Percentiles rank a stretch among this genome's conserved stretches.
phyloP scores from a whole-genome alignment of 2,797 vertebrate genomes.

The Anas georgica region DNA sequence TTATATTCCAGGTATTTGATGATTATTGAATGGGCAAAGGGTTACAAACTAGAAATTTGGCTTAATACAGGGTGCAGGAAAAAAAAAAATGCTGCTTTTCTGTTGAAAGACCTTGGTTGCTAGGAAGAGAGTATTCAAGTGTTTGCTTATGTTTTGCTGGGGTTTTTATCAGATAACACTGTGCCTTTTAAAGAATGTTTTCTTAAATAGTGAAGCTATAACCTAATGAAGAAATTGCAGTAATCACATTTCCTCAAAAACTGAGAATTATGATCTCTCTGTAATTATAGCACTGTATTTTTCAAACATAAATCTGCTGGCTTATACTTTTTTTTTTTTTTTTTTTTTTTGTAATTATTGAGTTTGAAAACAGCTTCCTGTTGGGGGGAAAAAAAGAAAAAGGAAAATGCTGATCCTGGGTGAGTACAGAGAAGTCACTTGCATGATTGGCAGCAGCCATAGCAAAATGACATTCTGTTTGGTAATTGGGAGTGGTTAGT shows the following conservation, averaged over 20 bases:
- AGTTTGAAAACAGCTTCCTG: not conserved
- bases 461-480: not conserved
- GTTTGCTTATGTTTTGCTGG: constrained; percentile 24
- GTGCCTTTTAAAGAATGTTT: constrained; percentile 11
- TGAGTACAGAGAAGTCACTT: not conserved
- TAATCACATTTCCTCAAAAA: constrained; percentile 13
- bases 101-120: constrained; percentile 73
- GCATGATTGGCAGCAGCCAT: not conserved
- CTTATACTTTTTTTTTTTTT: not conserved
- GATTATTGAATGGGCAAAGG: not conserved
- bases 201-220: constrained; percentile 20
- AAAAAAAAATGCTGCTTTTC: not conserved
- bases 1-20: not conserved
- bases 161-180: constrained; percentile 18
- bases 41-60: not conserved
- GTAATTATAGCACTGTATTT: not conserved
- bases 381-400: not conserved
- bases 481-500: not conserved
- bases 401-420: not conserved
- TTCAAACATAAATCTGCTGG: not conserved
- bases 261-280: not conserved
- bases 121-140: constrained; percentile 67
- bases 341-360: not conserved
- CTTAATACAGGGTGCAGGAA: not conserved
- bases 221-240: constrained; percentile 8